Conservation (phyloP, 35 echinoderm and acorn worm species). For the Lytechinus pictus region DNA sequence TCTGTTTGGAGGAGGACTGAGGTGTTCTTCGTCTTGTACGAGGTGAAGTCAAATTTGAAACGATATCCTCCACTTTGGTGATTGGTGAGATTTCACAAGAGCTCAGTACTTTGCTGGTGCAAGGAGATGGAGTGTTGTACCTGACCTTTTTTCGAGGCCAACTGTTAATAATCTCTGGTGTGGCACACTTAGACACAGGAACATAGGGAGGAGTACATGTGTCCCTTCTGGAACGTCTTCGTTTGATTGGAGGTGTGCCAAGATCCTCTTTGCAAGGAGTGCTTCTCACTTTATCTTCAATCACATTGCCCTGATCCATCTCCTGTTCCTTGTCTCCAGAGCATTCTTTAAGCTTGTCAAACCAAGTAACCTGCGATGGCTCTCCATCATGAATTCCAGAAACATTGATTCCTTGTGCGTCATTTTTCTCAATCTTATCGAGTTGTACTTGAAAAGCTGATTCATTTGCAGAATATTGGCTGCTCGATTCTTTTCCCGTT, state of each 20-base stretch:
- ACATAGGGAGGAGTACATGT: neutral
- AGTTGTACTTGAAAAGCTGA: neutral
- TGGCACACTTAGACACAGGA: slow-evolving; percentile 13
- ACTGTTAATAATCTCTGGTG: slow-evolving; percentile 22
- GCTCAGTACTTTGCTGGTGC: slow-evolving; percentile 23
- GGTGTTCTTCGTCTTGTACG: slow-evolving; percentile 6
- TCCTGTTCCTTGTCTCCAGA: neutral
- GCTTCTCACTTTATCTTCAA: neutral
- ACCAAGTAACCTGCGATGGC: neutral
- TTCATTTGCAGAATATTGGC: neutral
- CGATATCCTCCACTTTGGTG: neutral
- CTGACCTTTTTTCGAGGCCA: slow-evolving; percentile 11
- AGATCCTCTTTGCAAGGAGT: neutral
- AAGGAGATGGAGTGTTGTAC: neutral
- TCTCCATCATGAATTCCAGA: neutral
- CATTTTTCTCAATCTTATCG: neutral
- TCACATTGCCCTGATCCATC: neutral
- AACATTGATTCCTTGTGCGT: neutral
- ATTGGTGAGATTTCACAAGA: neutral
- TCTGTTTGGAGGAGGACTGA: slow-evolving; percentile 16
- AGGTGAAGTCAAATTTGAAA: slow-evolving; percentile 29
- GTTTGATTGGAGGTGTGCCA: neutral
- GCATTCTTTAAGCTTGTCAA: neutral
- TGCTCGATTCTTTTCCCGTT: neutral
- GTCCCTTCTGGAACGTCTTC: neutral